phyloP scores from a whole-genome alignment of 2,888 invertebrate genomes.

The Itoplectis maculator region DNA sequence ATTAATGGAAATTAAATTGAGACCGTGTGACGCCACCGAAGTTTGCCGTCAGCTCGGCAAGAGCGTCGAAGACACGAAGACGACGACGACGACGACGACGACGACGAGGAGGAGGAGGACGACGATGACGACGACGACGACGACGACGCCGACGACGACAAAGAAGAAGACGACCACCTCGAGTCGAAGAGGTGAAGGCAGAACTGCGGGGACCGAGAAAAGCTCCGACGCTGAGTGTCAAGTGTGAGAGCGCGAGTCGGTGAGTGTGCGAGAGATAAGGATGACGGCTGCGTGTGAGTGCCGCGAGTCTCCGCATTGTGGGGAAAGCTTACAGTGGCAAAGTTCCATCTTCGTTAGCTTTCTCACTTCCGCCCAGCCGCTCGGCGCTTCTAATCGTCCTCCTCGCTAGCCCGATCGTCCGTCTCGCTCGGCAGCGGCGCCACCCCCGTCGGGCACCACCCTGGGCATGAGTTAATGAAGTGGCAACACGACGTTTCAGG shows the following conservation, averaged over 20 bases:
- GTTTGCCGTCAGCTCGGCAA: conserved; percentile 59
- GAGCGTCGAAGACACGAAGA: conserved; percentile 52
- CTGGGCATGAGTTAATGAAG: conserved; percentile 81
- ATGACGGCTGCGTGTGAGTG: conserved; percentile 9
- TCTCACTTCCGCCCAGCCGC: conserved; percentile 55
- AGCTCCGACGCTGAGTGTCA: not conserved
- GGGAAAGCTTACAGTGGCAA: conserved; percentile 49
- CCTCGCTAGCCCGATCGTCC: conserved; percentile 63
- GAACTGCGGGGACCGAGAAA: conserved; percentile 15
- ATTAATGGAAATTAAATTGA: conserved; percentile 73
- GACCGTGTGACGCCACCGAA: conserved; percentile 66
- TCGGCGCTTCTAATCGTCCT: conserved; percentile 48
- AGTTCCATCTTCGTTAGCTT: conserved; percentile 45
- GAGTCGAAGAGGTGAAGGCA: conserved; percentile 9
- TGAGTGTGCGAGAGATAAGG: conserved; percentile 15
- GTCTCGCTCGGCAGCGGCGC: conserved; percentile 30
- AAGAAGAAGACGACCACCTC: not conserved
- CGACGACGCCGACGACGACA: not conserved
- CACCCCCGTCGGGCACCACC: conserved; percentile 49
- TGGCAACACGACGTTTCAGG: conserved; percentile 81
- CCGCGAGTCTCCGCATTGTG: conserved; percentile 40
- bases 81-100: not conserved
- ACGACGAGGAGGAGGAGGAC: not conserved
- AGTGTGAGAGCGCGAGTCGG: not conserved
- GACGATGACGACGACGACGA: conserved; percentile 30